These are phyloP conservation scores for Marmota flaviventris DNA, from an alignment of 2,113 vertebrate genomes.

Conservation along the genomic window DNA sequence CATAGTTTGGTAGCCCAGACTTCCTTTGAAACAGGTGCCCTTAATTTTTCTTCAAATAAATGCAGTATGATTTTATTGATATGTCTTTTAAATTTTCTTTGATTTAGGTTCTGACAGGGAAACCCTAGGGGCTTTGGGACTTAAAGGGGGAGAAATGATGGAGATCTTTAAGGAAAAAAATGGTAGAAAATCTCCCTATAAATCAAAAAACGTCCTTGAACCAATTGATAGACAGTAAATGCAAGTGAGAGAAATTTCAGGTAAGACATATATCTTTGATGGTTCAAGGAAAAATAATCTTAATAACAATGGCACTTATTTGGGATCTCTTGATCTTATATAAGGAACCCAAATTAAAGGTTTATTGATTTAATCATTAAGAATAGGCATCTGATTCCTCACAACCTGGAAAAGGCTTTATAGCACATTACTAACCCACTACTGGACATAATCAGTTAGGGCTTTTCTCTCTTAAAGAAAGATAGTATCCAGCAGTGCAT, in stretches of 20 bases:
- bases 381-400: not conserved
- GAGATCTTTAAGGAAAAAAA: constrained; percentile 43
- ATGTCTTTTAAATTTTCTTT: constrained; percentile 41
- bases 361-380: constrained; percentile 14
- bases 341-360: constrained; percentile 5
- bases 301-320: constrained; percentile 9
- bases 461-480: not conserved
- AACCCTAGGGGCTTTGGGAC: not conserved
- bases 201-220: not conserved
- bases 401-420: not conserved
- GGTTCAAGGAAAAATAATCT: not conserved
- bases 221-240: not conserved
- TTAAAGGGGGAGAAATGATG: constrained; percentile 2
- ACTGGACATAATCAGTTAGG: not conserved
- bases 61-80: constrained; percentile 48
- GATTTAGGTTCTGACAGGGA: constrained; percentile 53
- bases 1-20: constrained; percentile 2
- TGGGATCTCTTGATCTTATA: not conserved
- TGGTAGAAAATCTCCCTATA: not conserved
- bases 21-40: constrained; percentile 50
- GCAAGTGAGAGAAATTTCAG: constrained; percentile 29
- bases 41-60: constrained; percentile 61
- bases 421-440: not conserved
- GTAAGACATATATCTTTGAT: constrained; percentile 35
- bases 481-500: no score